Conservation (phyloP, 2,113 vertebrate species). For the Neotoma lepida region DNA sequence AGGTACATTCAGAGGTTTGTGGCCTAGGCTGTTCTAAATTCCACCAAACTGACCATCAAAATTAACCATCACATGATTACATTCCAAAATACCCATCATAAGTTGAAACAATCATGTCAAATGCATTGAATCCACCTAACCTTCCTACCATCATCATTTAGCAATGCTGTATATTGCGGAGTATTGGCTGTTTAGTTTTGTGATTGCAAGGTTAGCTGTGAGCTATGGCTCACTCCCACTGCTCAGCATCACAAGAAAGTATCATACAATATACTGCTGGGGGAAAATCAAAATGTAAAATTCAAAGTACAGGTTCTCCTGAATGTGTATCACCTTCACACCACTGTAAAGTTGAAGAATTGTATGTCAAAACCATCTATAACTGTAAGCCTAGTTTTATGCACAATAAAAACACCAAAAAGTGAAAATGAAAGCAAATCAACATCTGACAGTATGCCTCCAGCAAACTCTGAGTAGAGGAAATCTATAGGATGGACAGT, state of each 20-base stretch:
- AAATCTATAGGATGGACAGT: too few species aligned
- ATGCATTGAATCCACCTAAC: not conserved
- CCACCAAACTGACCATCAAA: not conserved
- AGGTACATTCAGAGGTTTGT: not conserved
- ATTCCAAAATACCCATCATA: not conserved
- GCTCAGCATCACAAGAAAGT: not conserved
- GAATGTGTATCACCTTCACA: not conserved
- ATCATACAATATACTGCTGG: not conserved
- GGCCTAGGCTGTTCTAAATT: not conserved
- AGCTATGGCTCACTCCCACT: not conserved
- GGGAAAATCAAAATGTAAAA: not conserved
- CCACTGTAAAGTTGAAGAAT: not conserved
- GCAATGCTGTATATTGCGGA: not conserved
- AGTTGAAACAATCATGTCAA: not conserved
- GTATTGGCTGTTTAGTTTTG: not conserved
- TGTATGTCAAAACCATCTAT: not conserved
- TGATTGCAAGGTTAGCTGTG: not conserved
- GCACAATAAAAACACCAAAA: not conserved
- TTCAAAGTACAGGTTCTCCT: not conserved
- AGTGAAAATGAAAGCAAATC: not conserved
- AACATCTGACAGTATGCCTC: not conserved
- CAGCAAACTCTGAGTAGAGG: not conserved
- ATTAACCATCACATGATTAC: not conserved
- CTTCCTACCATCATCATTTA: not conserved
- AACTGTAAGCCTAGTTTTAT: not conserved